These are phyloP conservation scores for Epistrophella euchroma DNA, from an alignment of 2,888 invertebrate genomes.

Conservation along the genomic window DNA sequence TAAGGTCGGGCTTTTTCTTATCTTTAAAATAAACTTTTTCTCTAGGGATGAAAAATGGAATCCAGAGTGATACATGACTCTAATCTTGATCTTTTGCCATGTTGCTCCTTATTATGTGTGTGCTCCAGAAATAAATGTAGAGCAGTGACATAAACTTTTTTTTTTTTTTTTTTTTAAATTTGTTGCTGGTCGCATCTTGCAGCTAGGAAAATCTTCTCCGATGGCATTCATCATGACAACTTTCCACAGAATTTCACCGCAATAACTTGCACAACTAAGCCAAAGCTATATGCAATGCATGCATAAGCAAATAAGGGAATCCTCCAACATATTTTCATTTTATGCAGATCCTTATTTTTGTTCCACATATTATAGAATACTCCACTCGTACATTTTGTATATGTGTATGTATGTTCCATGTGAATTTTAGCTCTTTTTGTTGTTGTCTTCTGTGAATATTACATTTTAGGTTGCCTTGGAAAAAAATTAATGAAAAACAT, in stretches of 20 bases:
- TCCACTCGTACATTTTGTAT: not conserved
- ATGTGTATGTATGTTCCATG: not conserved
- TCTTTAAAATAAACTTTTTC: constrained; percentile 22
- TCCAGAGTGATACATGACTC: constrained; percentile 30
- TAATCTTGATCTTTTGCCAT: constrained; percentile 33
- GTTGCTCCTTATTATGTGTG: constrained; percentile 22
- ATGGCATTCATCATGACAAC: constrained; percentile 26
- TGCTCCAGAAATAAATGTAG: constrained; percentile 29
- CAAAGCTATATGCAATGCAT: constrained; percentile 13
- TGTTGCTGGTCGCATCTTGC: constrained; percentile 10
- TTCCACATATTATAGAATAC: not conserved
- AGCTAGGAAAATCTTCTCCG: constrained; percentile 17
- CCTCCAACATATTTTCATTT: constrained; percentile 62
- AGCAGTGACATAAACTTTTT: constrained; percentile 8
- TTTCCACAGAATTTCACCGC: constrained; percentile 38
- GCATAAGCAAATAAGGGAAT: constrained; percentile 37
- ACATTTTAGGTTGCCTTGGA: constrained; percentile 1
- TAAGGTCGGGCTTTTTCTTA: constrained; percentile 8
- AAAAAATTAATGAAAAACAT: constrained; percentile 14
- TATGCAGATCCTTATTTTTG: constrained; percentile 52
- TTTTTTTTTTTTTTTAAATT: not conserved
- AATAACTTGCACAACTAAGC: constrained; percentile 21
- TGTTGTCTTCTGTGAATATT: constrained; percentile 5
- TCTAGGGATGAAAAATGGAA: constrained; percentile 23
- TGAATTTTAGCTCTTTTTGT: not conserved